Evolutionary conservation across 2,113 vertebrate genomes (phyloP), one percentile per base, ranked within the genome.

Genomic region (Tiliqua scincoides): DNA sequence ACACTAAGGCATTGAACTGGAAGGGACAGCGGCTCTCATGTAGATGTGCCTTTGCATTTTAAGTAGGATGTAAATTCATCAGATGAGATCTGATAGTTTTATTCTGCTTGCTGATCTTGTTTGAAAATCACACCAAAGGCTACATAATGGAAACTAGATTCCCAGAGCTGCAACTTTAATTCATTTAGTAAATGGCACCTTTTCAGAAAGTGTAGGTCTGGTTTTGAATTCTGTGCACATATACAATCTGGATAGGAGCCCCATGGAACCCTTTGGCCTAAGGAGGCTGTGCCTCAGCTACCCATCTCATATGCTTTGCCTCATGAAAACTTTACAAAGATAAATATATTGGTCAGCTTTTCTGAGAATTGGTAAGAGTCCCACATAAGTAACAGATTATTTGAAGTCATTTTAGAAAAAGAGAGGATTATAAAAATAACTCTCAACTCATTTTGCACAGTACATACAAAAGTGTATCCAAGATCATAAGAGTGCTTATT

Each of bases 1-100:
- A 12, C 37, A 71, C 17, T 43, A 72, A 79, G 63, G 54, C 67
- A 63, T 9, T 79, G 67, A 79, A 72, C 59, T 80, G 67, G 57
- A 86, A 79, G 30, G 4, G 15, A 86, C 40, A 37, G 57, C 63
- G 84, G 27, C 35, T 84, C 57, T 84, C n/a, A 15, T 63, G 61
- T 59, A 84, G 59, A 63, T 75, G 59, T 75, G 71, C 18, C 68
- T 80, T 80, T 80, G 59, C 30, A 52, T 80, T 86, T 77, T 86
- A 86, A 86, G 57, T 23, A 65, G 61, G 59, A 75, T 84, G 59
- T 73, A 73, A 73, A 80, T 86, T 73, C 84, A 79, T 79, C 72
- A 73, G 52, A 71, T 18, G 37, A 72, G 67, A 83, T 70, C n/a
- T 78, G 62, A 70, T 78, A 30, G n/a, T 27, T 62, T 86, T 72